Evolutionary conservation across 2,113 vertebrate species (phyloP).

Genomic region (Drymodes brunneopygia): DNA sequence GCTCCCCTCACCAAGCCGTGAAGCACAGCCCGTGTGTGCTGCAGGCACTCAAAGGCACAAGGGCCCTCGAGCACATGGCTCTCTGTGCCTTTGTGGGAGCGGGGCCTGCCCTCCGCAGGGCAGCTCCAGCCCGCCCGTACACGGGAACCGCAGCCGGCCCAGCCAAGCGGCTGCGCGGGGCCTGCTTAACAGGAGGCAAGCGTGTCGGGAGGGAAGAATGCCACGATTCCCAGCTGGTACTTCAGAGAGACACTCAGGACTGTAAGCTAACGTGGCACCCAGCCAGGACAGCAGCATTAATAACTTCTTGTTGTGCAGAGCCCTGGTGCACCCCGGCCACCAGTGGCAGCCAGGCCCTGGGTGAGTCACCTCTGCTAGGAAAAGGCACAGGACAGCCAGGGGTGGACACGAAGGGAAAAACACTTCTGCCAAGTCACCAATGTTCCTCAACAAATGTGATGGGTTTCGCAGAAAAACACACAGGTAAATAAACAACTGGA

Average conservation of each 20-base stretch:
- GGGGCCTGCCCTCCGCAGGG: not conserved
- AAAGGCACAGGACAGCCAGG: not conserved
- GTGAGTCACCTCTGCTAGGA: not conserved
- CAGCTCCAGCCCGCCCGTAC: not conserved
- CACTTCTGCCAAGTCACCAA: not conserved
- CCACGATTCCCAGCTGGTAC: slow-evolving; percentile 44
- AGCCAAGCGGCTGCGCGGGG: not conserved
- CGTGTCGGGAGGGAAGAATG: slow-evolving; percentile 5
- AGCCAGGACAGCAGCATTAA: slow-evolving; percentile 46
- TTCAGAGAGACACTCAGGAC: slow-evolving; percentile 31
- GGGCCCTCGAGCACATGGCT: slow-evolving; percentile 4
- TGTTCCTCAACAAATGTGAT: not conserved
- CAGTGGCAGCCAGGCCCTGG: not conserved
- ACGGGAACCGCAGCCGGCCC: not conserved
- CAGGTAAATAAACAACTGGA: not conserved
- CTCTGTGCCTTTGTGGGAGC: not conserved
- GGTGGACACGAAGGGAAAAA: not conserved
- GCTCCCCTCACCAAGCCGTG: not conserved
- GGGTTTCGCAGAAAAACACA: not conserved
- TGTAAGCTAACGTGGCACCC: slow-evolving; percentile 20
- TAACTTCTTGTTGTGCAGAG: slow-evolving; percentile 29
- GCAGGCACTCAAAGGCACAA: slow-evolving; percentile 20
- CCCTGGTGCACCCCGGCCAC: not conserved
- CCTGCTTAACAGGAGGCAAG: slow-evolving; percentile 28
- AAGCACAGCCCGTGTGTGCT: not conserved